Percentiles rank a stretch among this genome's conserved stretches.
Conservation (phyloP, 2,888 invertebrate species). For the Ichneumoninae sp. region DNA sequence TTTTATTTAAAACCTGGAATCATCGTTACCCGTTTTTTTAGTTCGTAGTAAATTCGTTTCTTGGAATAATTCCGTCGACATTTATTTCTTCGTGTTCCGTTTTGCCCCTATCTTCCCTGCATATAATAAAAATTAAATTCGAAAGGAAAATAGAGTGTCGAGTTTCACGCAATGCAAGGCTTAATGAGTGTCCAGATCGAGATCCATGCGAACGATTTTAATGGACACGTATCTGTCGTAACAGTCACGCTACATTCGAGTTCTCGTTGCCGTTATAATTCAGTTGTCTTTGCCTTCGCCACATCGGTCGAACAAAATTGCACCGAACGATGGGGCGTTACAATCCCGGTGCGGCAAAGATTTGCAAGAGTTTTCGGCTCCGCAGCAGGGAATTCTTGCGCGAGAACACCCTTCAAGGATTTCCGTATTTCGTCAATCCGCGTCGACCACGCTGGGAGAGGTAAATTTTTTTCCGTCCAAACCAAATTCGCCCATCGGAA, state of each 20-base stretch:
- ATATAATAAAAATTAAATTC: not conserved
- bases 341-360: slow-evolving; percentile 63
- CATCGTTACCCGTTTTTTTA: not conserved
- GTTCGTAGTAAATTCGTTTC: not conserved
- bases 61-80: not conserved
- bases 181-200: slow-evolving; percentile 42
- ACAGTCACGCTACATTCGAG: not conserved
- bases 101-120: not conserved
- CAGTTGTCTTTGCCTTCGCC: not conserved
- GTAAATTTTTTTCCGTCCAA: slow-evolving; percentile 83
- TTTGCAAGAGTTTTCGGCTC: slow-evolving; percentile 70
- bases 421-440: slow-evolving; percentile 91
- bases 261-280: not conserved
- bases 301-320: not conserved
- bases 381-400: slow-evolving; percentile 75
- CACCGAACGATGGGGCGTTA: slow-evolving; percentile 51
- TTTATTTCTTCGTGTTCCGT: not conserved
- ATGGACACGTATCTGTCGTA: not conserved
- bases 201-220: slow-evolving; percentile 6
- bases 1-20: not conserved
- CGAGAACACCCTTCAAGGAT: slow-evolving; percentile 88
- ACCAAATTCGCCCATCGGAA: not conserved
- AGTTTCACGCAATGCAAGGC: slow-evolving; percentile 11
- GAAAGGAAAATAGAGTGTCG: slow-evolving; percentile 18
- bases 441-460: slow-evolving; percentile 91